Conservation (phyloP, 2,888 invertebrate species). For the Campoplex capitator region DNA sequence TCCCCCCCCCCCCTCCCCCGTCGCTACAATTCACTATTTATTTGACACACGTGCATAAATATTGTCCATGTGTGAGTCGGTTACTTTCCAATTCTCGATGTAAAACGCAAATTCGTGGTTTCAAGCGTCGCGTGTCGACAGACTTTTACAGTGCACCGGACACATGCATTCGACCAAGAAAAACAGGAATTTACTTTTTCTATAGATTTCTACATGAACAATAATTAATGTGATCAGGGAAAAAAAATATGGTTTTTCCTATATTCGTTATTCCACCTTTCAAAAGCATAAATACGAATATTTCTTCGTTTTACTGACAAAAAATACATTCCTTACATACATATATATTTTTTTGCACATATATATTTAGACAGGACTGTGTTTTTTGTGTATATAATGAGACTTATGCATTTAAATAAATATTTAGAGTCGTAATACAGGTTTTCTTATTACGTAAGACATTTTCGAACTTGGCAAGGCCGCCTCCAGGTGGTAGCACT, state of each 20-base stretch:
- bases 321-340: background rate
- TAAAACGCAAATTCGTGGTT: constrained; percentile 38
- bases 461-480: constrained; percentile 56
- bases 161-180: constrained; percentile 41
- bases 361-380: constrained; percentile 2
- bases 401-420: background rate
- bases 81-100: constrained; percentile 33
- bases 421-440: constrained; percentile 53
- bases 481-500: constrained; percentile 59
- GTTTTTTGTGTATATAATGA: background rate
- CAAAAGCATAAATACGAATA: background rate
- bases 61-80: background rate
- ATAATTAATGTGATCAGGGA: background rate
- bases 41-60: background rate
- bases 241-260: background rate
- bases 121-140: constrained; percentile 56
- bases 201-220: background rate
- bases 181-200: background rate
- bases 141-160: constrained; percentile 44
- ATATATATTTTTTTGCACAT: background rate
- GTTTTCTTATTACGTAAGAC: constrained; percentile 54
- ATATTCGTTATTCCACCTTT: background rate
- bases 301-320: background rate
- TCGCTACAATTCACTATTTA: background rate
- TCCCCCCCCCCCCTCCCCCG: background rate